Evolutionary conservation across 2,888 invertebrate genomes (phyloP).

Genomic region (Meloe dianella): DNA sequence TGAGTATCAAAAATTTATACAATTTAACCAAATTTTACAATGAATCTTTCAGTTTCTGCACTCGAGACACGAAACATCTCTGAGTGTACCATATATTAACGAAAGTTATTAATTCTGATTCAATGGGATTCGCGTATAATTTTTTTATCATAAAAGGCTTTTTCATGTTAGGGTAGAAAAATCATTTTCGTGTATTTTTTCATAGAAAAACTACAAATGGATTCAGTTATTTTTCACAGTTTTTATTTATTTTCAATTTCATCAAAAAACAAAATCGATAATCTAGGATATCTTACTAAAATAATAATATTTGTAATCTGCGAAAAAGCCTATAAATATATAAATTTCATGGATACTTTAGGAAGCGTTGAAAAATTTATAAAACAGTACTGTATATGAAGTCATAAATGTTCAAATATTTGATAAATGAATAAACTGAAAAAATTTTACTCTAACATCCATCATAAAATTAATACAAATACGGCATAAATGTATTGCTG

Average conservation of each 20-base stretch:
- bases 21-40: too few species aligned
- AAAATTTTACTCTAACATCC: neutral
- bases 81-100: too few species aligned
- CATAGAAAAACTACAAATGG: too few species aligned
- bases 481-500: conserved; percentile 11
- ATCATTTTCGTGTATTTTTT: too few species aligned
- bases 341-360: neutral
- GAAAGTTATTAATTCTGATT: too few species aligned
- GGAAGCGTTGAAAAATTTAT: neutral
- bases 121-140: too few species aligned
- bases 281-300: neutral
- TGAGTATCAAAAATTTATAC: neutral
- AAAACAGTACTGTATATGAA: neutral
- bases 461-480: conserved; percentile 6
- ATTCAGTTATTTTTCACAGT: neutral
- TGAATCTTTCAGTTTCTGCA: too few species aligned
- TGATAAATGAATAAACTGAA: neutral
- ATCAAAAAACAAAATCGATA: conserved; percentile 1
- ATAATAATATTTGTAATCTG: conserved; percentile 3
- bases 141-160: too few species aligned
- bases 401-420: neutral
- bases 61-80: too few species aligned
- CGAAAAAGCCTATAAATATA: conserved; percentile 7
- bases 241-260: neutral
- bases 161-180: too few species aligned